phyloP scores from a whole-genome alignment of 2,888 invertebrate species.

The Megalurothrips usitatus region DNA sequence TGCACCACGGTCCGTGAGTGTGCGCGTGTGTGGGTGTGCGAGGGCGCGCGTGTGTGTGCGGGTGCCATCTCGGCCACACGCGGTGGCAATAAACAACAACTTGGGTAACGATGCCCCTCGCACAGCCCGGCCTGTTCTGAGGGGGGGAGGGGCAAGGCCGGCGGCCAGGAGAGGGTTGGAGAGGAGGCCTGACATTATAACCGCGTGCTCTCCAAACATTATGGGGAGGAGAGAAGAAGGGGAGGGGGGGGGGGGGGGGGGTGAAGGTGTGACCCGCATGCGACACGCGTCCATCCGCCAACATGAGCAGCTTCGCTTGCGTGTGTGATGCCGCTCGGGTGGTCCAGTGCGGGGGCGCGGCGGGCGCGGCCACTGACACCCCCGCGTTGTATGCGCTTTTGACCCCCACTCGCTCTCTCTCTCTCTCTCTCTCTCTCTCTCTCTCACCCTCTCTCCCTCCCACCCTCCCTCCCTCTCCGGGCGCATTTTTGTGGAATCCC shows the following conservation, averaged over 20 bases:
- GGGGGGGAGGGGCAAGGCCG: not conserved
- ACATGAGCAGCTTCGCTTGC: not conserved
- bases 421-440: not conserved
- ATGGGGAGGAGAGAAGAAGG: not conserved
- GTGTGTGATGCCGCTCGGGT: not conserved
- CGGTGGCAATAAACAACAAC: conserved; percentile 15
- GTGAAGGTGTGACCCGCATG: not conserved
- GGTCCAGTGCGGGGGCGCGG: not conserved
- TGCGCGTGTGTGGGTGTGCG: not conserved
- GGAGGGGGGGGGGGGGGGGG: not conserved
- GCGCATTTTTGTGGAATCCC: conserved; percentile 24
- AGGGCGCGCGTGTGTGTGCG: not conserved
- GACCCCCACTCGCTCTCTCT: not conserved
- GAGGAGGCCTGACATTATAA: not conserved
- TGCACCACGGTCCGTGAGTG: not conserved
- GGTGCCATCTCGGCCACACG: not conserved
- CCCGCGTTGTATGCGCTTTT: too few relatives aligned
- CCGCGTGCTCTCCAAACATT: not conserved
- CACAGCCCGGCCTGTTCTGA: not conserved
- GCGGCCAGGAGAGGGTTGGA: not conserved
- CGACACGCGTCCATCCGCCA: too few relatives aligned
- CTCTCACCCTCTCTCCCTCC: not conserved
- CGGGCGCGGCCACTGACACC: not conserved
- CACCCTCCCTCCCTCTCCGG: not conserved
- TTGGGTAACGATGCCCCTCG: conserved; percentile 2